phyloP scores from a whole-genome alignment of 2,888 invertebrate genomes.

The Clepsis dumicolana region DNA sequence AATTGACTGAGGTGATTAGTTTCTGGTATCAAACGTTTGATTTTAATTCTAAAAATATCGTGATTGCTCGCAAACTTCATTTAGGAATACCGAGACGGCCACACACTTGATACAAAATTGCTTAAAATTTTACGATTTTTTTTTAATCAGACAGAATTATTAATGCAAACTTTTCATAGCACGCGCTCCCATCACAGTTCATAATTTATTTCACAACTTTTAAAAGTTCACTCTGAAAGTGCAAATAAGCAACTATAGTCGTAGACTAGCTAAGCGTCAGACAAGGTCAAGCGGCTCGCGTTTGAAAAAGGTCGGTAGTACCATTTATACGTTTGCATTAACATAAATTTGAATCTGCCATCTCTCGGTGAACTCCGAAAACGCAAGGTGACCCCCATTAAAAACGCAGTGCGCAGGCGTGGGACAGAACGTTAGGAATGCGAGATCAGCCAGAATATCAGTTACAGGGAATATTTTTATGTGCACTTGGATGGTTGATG shows the following conservation, averaged over 20 bases:
- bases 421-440: constrained; percentile 26
- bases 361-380: constrained; percentile 39
- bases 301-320: constrained; percentile 28
- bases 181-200: not conserved
- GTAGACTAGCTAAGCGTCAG: not conserved
- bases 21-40: no score
- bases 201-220: not conserved
- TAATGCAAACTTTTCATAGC: no score
- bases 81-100: no score
- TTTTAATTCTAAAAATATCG: no score
- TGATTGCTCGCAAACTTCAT: no score
- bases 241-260: constrained; percentile 1
- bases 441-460: constrained; percentile 28
- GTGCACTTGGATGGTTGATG: not conserved
- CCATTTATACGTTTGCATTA: constrained; percentile 35
- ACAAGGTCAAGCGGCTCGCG: constrained; percentile 27
- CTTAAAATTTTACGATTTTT: no score
- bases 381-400: constrained; percentile 43
- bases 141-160: no score
- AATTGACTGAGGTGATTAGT: no score
- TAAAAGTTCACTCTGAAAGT: not conserved
- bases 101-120: no score
- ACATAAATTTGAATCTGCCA: constrained; percentile 35
- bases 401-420: constrained; percentile 24
- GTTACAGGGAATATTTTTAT: constrained; percentile 11